Base-by-base conservation (phyloP, 2,113 vertebrate species). In the Brachionichthys hirsutus region DNA sequence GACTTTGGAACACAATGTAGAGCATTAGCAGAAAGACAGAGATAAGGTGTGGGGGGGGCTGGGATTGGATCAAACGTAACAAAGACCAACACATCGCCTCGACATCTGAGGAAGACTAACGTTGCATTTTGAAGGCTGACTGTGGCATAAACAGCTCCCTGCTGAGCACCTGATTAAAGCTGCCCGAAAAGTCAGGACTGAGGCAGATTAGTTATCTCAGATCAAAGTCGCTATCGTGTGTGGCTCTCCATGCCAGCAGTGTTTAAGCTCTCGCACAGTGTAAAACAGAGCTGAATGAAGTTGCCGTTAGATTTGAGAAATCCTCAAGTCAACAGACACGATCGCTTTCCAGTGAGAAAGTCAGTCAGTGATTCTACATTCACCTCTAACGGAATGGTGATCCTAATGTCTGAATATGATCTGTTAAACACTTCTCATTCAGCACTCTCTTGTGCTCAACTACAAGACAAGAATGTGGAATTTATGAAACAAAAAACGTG, bases 201-300 rank as follows among this genome's bases (percentile, higher is more conserved):
- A 54, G 72, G 43, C 57, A 71, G 46, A 56, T 62, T 67, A 17
- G 9, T 69, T 78, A 77, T 73, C 64, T 63, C 58, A 71, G 70
- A 82, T 82, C 74, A 84, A 82, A 82, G 78, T 65, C 73, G 43
- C 59, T 73, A 67, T 71, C 58, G 67, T 67, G 56, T 58, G 61
- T 44, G 43, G 57, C 58, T 81, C 56, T 51, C 41, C 54, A 67
- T 69, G 77, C 67, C 81, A 79, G 73, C 48, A 68, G 62, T 56
- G 55, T 42, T 82, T 79, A 74, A 64, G 46, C 62, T 66, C 66
- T 66, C 43, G 17, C 69, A 69, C 54, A 43, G 67, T 44, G 50
- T 53, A 65, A 80, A 65, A 20, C 53, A 57, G 51, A 62, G 38
- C 50, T 71, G 66, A 59, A 59, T 69, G 24, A 53, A 70, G 17